phyloP scores from a whole-genome alignment of 2,888 invertebrate genomes.

The Amaurobius ferox region DNA sequence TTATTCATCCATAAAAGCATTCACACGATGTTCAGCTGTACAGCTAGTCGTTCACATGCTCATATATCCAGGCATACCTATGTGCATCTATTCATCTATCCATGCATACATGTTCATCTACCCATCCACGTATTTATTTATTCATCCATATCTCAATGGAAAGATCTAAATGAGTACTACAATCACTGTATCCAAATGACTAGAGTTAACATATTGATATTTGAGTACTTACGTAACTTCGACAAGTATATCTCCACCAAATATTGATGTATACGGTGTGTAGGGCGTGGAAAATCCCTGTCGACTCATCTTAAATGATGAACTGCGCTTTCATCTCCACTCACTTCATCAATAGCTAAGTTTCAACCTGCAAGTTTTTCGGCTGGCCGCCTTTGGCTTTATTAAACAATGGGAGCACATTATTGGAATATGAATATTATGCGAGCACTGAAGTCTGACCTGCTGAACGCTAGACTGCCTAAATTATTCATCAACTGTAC shows the following conservation, averaged over 20 bases:
- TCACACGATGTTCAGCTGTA: too few species aligned
- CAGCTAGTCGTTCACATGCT: too few species aligned
- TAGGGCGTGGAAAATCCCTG: background rate
- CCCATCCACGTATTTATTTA: background rate
- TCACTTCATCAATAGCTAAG: slow-evolving; percentile 2
- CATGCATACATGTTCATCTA: background rate
- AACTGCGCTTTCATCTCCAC: background rate
- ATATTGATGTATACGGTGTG: background rate
- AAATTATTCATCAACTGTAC: slow-evolving; percentile 22
- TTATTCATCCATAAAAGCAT: too few species aligned
- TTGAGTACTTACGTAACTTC: background rate
- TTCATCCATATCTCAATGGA: background rate
- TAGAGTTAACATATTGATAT: too few species aligned
- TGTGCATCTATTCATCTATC: too few species aligned
- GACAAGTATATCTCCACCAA: background rate
- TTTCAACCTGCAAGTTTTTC: slow-evolving; percentile 6
- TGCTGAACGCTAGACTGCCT: slow-evolving; percentile 3
- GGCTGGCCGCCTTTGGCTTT: slow-evolving; percentile 3
- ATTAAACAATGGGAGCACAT: slow-evolving; percentile 9
- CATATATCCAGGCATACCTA: background rate
- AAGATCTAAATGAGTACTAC: too few species aligned
- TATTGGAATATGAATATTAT: slow-evolving; percentile 16
- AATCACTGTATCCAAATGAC: too few species aligned
- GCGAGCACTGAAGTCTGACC: slow-evolving; percentile 8
- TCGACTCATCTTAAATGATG: slow-evolving; percentile 5